phyloP scores from a whole-genome alignment of 1,140 invertebrate species.

The Drosophila nigrodunni region DNA sequence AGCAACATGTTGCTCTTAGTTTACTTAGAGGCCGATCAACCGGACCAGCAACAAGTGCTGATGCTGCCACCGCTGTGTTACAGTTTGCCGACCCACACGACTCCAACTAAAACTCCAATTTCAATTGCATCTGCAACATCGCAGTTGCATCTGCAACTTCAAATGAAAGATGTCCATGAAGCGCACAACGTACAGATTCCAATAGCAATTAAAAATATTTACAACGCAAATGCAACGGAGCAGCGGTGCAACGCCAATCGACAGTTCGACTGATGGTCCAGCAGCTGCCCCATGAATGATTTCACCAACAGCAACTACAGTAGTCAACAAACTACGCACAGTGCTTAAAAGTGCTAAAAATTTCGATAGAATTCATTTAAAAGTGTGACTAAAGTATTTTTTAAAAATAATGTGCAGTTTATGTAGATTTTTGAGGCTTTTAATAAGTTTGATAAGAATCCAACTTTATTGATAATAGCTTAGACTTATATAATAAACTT shows the following conservation, averaged over 20 bases:
- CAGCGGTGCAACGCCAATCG: constrained; percentile 14
- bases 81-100: constrained; percentile 77
- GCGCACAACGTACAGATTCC: constrained; percentile 73
- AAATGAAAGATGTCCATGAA: constrained; percentile 76
- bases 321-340: constrained; percentile 24
- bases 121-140: constrained; percentile 7
- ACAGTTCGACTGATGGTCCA: constrained; percentile 46
- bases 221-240: constrained; percentile 75
- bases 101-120: constrained; percentile 38
- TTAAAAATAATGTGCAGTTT: too few species aligned
- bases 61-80: constrained; percentile 49
- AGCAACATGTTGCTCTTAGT: constrained; percentile 11
- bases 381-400: too few species aligned
- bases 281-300: constrained; percentile 32
- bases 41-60: constrained; percentile 42
- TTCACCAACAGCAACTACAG: constrained; percentile 28
- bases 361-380: too few species aligned
- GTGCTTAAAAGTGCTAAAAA: neutral
- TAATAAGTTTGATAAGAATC: too few species aligned
- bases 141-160: constrained; percentile 11
- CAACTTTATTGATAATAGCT: too few species aligned
- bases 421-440: too few species aligned
- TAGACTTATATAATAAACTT: neutral
- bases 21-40: constrained; percentile 39
- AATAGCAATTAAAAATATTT: constrained; percentile 83